Evolutionary conservation across 2,797 vertebrate species (phyloP), one percentile per base, ranked within the genome.

Genomic region (Rhodeus uyekii): DNA sequence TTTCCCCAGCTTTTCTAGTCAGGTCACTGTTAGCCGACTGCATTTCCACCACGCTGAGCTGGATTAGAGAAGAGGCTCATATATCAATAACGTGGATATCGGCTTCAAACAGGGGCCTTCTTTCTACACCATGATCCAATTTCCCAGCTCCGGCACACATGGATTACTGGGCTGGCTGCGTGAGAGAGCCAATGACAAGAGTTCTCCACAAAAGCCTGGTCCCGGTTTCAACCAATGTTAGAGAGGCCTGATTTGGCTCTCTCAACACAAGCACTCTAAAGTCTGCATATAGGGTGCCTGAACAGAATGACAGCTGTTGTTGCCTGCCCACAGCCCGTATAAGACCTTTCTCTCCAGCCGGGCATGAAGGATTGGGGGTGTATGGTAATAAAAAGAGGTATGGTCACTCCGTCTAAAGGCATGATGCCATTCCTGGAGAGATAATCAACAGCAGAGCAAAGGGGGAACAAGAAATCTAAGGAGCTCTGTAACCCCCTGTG

Each of bases 31-130:
- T 83, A 67, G 85, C 84, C 76, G 77, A 81, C 81, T 76, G 87
- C 88, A 88, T 89, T 90, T 90, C 88, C 87, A 89, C 88, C 87
- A 87, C 88, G 87, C 87, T 79, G 84, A 76, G 85, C 86, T 83
- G 87, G 76, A 89, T 84, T 78, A 85, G 85, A 82, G 75, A 86
- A 71, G 83, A 83, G 76, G 86, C 90, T 92, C 92, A 87, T 92
- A 92, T 93, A 92, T 94, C 92, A 93, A 91, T 92, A 92, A 93
- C 91, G 83, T 90, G 89, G 93, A 93, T 91, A 92, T 92, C 92
- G 89, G 90, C 93, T 93, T 94, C 92, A 93, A 94, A 93, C 90
- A 83, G 90, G 74, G 74, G 76, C 84, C 90, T 87, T 88, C 90
- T 88, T 90, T 93, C 91, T 80, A 91, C 88, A 78, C 89, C 89